These are phyloP conservation scores for Meloidogyne chitwoodi DNA, from an alignment of 1,140 invertebrate species.

Conservation along the genomic window DNA sequence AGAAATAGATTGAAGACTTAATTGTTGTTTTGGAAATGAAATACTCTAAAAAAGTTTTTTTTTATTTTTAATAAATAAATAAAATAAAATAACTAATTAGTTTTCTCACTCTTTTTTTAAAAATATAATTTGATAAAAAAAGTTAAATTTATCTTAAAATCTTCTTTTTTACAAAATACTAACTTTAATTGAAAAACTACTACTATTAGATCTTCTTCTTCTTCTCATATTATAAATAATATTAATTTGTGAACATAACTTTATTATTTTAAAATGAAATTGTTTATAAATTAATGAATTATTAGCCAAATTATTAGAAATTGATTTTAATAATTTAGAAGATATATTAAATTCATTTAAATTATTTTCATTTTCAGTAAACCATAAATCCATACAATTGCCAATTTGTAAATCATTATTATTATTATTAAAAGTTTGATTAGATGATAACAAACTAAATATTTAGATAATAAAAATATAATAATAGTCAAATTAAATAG, in stretches of 20 bases:
- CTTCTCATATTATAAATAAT: not conserved
- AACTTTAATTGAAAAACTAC: not conserved
- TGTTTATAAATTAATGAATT: not conserved
- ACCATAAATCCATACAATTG: not conserved
- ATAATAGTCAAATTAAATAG: no score
- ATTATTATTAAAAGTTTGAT: not conserved
- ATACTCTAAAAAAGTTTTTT: not conserved
- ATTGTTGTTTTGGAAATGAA: not conserved
- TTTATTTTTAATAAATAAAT: no score
- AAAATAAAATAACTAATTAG: no score
- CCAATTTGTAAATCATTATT: not conserved
- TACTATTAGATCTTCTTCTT: not conserved
- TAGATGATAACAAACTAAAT: not conserved
- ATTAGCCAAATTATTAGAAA: not conserved
- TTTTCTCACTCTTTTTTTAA: no score
- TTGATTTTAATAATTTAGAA: not conserved
- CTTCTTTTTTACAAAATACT: no score
- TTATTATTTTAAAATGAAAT: not conserved
- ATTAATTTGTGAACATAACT: not conserved
- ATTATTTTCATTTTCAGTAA: not conserved
- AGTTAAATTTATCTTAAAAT: no score
- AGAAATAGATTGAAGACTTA: not conserved
- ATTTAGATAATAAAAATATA: no score
- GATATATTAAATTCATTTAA: not conserved
- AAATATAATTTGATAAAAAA: no score